These are phyloP conservation scores for Watersipora subatra DNA, from an alignment of 1,140 invertebrate genomes.

Conservation along the genomic window DNA sequence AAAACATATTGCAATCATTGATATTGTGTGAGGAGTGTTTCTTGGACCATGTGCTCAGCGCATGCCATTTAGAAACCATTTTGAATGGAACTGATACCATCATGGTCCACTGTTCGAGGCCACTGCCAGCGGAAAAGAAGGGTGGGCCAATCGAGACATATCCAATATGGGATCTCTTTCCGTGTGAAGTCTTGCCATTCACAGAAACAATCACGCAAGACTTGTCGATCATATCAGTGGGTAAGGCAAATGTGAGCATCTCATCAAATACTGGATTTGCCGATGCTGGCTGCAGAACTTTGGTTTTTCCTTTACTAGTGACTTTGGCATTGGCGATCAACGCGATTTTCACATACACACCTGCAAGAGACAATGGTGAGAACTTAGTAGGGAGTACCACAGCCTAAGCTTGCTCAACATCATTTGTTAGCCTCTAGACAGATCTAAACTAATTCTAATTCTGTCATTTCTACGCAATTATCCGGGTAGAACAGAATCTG, in stretches of 20 bases:
- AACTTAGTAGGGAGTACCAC: too few species aligned
- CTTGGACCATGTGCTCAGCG: background rate
- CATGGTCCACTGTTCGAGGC: background rate
- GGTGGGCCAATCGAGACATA: background rate
- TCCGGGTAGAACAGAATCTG: too few species aligned
- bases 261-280: background rate
- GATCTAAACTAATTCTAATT: too few species aligned
- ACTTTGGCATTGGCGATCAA: background rate
- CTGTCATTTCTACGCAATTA: too few species aligned
- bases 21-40: background rate
- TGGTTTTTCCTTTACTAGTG: background rate
- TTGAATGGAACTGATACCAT: background rate
- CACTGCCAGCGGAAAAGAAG: background rate
- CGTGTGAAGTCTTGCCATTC: background rate
- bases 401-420: too few species aligned
- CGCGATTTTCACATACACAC: background rate
- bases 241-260: background rate
- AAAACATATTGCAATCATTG: background rate
- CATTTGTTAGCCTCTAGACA: too few species aligned
- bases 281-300: background rate
- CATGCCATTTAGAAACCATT: background rate
- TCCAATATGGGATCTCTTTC: background rate
- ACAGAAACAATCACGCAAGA: background rate
- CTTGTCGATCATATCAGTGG: background rate
- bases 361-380: background rate